Evolutionary conservation across 2,113 vertebrate genomes (phyloP), one percentile per base, ranked within the genome.

Genomic region (Odocoileus hemionus): DNA sequence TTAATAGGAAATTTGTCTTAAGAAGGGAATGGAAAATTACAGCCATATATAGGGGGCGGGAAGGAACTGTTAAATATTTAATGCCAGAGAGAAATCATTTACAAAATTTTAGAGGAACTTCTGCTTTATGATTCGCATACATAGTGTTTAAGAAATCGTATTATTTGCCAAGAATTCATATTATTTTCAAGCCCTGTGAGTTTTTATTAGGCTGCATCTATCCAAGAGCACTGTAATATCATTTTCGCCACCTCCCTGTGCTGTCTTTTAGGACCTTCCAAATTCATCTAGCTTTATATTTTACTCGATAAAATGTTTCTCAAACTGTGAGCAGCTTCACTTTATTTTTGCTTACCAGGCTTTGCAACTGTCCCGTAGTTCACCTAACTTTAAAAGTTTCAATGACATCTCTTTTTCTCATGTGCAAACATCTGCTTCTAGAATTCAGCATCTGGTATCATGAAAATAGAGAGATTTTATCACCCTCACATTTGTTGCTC

Each of bases 381-480:
- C 57, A 90, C 36, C 54, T 94, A 92, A 84, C 74, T 97, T 92
- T 74, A 84, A 93, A 93, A 86, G 89, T 94, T 98, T 97, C 47
- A 83, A 19, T 94, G 92, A 13, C 80, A 96, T 84, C 28, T 86
- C 16, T 94, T 95, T 95, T 39, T 94, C 55, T 96, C 25, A 4
- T 30, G 33, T 88, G 84, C 1, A 28, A 95, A 39, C 84, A 94
- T 95, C 80, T 96, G n/a, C 87, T 98, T 98, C 25, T 95, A 83
- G 33, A 96, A 85, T 3, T 16, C 23, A 97, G 92, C 1, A 17
- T 28, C 96, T 95, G 43, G 30, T 70, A 92, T 83, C 91, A 43
- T 85, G 45, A 61, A 79, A 86, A 64, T 1, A 95, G 91, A 96
- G 90, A 52, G 1, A 95, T 94, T 74, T 80, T 95, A 50, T 3